These are phyloP conservation scores for Polydrusus pterygomalis DNA, from an alignment of 2,888 invertebrate species.

Conservation along the genomic window DNA sequence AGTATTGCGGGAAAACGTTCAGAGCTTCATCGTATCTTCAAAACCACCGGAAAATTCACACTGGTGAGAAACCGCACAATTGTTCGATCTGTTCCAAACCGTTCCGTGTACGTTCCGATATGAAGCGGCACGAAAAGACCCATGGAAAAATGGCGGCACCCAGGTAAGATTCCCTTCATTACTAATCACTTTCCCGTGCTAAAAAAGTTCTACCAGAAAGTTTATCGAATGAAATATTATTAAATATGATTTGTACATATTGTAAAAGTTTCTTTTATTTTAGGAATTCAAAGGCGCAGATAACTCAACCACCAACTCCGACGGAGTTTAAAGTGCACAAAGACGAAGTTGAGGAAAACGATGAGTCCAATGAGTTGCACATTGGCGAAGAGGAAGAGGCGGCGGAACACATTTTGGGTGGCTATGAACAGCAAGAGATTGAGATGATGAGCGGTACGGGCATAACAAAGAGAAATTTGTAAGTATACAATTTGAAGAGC, in stretches of 20 bases:
- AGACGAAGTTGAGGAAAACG: constrained; percentile 56
- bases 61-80: constrained; percentile 87
- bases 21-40: constrained; percentile 90
- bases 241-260: neutral
- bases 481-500: constrained; percentile 50
- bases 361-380: constrained; percentile 64
- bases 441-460: constrained; percentile 60
- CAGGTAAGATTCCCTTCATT: constrained; percentile 21
- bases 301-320: constrained; percentile 12
- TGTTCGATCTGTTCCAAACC: constrained; percentile 86
- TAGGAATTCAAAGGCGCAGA: constrained; percentile 26
- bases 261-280: neutral
- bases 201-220: neutral
- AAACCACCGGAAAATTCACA: constrained; percentile 89
- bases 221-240: too few species aligned
- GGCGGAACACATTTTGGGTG: constrained; percentile 67
- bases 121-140: constrained; percentile 85
- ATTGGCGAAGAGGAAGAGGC: constrained; percentile 66
- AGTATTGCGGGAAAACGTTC: constrained; percentile 88
- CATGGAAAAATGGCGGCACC: constrained; percentile 74
- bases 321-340: constrained; percentile 53
- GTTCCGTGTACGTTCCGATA: constrained; percentile 88
- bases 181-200: too few species aligned
- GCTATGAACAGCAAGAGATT: constrained; percentile 60
- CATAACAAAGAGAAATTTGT: constrained; percentile 62